phyloP scores from a whole-genome alignment of 2,113 vertebrate genomes.

The Noturus placidus region DNA sequence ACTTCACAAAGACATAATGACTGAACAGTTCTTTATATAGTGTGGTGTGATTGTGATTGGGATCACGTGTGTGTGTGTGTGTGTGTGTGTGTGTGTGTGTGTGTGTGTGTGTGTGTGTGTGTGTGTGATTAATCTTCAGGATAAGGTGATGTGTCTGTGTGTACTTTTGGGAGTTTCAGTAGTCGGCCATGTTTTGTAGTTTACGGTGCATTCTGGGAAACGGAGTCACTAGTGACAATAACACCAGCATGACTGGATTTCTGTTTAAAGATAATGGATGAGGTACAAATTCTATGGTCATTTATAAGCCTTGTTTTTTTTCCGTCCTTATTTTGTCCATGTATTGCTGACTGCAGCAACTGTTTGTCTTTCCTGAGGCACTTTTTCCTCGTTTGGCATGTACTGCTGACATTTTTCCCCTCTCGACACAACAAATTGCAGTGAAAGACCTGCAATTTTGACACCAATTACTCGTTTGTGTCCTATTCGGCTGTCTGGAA shows the following conservation, averaged over 20 bases:
- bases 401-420: constrained; percentile 3
- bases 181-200: too few species aligned
- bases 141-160: too few species aligned
- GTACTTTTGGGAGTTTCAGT: too few species aligned
- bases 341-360: background rate
- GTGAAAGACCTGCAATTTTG: constrained; percentile 11
- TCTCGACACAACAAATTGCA: background rate
- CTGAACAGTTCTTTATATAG: too few species aligned
- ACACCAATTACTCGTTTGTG: background rate
- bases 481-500: background rate
- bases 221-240: too few species aligned
- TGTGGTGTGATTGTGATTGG: too few species aligned
- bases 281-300: background rate
- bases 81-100: too few species aligned
- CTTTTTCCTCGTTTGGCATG: constrained; percentile 4
- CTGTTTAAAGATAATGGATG: background rate
- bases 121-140: too few species aligned
- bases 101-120: too few species aligned
- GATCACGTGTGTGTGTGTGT: too few species aligned
- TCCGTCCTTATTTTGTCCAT: constrained; percentile 1
- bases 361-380: constrained; percentile 15
- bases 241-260: background rate
- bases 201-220: too few species aligned
- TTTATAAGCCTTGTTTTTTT: background rate
- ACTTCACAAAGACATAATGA: too few species aligned